Percentiles rank a stretch among this genome's conserved stretches.
These are phyloP conservation scores for Varanus salvator DNA, from an alignment of 2,113 vertebrate genomes.

Conservation along the genomic window DNA sequence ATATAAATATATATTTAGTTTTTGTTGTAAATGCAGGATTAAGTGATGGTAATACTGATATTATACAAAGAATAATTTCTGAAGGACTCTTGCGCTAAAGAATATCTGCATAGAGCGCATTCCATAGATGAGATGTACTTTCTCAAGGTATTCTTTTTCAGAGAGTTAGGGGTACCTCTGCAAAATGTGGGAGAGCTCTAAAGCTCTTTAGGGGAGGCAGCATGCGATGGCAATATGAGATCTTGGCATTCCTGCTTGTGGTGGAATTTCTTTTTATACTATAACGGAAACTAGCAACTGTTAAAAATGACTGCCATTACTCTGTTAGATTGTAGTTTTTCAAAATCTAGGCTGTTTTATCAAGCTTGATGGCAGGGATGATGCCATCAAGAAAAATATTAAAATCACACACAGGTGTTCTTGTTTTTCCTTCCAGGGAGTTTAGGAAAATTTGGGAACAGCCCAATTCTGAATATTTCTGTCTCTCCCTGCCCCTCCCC, in stretches of 20 bases:
- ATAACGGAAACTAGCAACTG: neutral
- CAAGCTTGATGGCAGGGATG: too few relatives aligned
- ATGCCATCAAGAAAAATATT: neutral
- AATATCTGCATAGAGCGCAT: neutral
- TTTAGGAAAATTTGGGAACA: too few relatives aligned
- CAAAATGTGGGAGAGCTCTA: neutral
- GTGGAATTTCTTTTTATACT: neutral
- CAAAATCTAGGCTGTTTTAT: neutral
- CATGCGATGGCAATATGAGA: neutral
- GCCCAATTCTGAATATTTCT: too few relatives aligned
- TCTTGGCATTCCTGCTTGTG: neutral
- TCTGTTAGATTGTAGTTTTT: neutral
- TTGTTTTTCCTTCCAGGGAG: too few relatives aligned
- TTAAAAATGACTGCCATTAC: neutral
- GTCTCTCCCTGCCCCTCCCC: too few relatives aligned
- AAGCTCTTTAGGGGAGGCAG: neutral
- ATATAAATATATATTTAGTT: too few relatives aligned
- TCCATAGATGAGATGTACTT: neutral
- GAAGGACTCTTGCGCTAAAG: neutral
- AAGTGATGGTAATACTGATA: neutral
- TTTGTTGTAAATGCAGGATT: neutral
- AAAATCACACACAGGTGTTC: too few relatives aligned
- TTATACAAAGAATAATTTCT: neutral
- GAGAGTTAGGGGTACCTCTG: too few relatives aligned
- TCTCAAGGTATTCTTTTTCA: too few relatives aligned